Evolutionary conservation across 2,797 vertebrate species (phyloP).

Genomic region (Falco rusticolus): DNA sequence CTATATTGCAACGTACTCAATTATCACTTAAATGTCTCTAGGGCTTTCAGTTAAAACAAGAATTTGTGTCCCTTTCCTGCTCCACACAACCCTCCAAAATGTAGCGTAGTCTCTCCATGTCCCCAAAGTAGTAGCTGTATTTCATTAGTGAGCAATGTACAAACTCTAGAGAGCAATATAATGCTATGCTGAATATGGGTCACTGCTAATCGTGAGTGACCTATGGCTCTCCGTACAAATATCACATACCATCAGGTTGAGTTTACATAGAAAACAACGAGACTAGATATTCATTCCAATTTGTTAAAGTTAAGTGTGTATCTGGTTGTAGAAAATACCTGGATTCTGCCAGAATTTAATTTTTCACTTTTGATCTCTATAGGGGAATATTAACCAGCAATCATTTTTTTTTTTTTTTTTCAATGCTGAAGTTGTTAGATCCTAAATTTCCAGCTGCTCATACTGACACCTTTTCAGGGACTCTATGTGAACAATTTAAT

Average conservation of each 20-base stretch:
- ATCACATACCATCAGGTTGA: not conserved
- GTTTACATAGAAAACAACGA: constrained; percentile 47
- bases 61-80: not conserved
- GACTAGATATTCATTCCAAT: constrained; percentile 34
- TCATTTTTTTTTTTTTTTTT: constrained; percentile 27
- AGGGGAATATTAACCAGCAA: constrained; percentile 21
- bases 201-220: not conserved
- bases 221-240: not conserved
- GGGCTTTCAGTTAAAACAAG: not conserved
- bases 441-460: constrained; percentile 59
- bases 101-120: not conserved
- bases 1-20: not conserved
- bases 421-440: constrained; percentile 55
- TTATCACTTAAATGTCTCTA: not conserved
- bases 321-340: constrained; percentile 54
- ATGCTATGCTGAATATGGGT: not conserved
- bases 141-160: not conserved
- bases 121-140: not conserved
- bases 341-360: constrained; percentile 18
- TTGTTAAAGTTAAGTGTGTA: constrained; percentile 30
- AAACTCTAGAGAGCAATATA: not conserved
- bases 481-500: constrained; percentile 48
- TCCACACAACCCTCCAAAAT: not conserved
- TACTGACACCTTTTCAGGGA: constrained; percentile 61
- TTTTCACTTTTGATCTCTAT: constrained; percentile 50